Evolutionary conservation across 2,113 vertebrate species (phyloP), one percentile per base, ranked within the genome.

Genomic region (Anoplopoma fimbria): DNA sequence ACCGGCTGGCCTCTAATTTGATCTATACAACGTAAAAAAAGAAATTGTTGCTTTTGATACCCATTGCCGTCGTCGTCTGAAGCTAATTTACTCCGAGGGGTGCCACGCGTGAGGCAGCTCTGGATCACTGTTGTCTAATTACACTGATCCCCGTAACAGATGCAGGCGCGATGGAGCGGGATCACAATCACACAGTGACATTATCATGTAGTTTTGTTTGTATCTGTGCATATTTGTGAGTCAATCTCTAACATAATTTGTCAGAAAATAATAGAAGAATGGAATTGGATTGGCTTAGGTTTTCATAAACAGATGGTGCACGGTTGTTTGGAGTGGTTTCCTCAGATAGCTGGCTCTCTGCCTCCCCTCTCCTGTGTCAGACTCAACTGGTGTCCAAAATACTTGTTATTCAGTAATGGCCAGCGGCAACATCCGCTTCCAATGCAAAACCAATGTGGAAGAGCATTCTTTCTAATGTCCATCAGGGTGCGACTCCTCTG

Each of bases 1-100:
- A 63, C 90, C 74, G 64, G 85, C 88, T 91, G 86, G 86, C 68
- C 69, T 78, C 78, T 91, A 74, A 91, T 92, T 92, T 84, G 70
- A 88, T 84, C 55, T 9, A 31, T 33, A 33, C 10, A 25, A 53
- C 10, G 3, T 2, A 42, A 77, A 87, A 87, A 77, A 89, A 85
- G 1, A 81, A 84, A 86, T 71, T 61, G 87, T 83, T 86, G 84
- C 79, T 87, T 57, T 91, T 86, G 63, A 87, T 87, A 61, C n/a
- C 73, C 69, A 77, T 81, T 10, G 76, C 53, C 36, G 5, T 78
- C 60, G 19, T 8, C 17, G 1, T 62, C 25, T 73, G 83, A 84
- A 86, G 83, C 78, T 83, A 77, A 90, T 89, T 67, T 57, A 75
- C 49, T 33, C 83, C 12, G 0, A 60, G 51, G 84, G 72, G 73